A percentile compares a stretch with the other conserved stretches of the same genome.
Evolutionary conservation across 92 coral and sea anemone genomes (phyloP).

Genomic region (Heteractis magnifica): DNA sequence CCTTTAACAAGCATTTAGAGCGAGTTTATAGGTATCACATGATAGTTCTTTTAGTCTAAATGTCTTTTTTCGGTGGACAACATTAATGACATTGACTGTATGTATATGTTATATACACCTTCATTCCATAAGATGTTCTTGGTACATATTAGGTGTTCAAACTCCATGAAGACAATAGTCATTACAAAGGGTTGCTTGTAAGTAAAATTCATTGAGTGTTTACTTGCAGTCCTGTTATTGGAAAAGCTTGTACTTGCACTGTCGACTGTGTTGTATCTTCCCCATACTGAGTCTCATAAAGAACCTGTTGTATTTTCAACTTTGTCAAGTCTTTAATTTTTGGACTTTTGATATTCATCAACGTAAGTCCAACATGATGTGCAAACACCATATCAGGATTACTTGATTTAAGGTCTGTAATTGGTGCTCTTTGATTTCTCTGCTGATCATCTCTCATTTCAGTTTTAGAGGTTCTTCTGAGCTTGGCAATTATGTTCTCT

Average conservation of each 20-base stretch:
- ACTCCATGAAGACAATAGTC: too few relatives aligned
- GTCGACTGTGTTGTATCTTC: neutral
- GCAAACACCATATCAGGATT: conserved; percentile 60
- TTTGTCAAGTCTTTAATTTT: conserved; percentile 49
- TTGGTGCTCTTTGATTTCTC: neutral
- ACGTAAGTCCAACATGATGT: conserved; percentile 60
- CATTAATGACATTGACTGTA: too few relatives aligned
- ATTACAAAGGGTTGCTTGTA: too few relatives aligned
- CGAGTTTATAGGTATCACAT: too few relatives aligned
- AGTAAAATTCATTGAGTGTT: too few relatives aligned
- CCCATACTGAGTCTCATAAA: conserved; percentile 61
- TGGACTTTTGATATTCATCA: conserved; percentile 48
- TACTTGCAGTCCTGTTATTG: neutral
- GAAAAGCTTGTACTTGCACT: conserved; percentile 19
- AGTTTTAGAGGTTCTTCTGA: conserved; percentile 35
- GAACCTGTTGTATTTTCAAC: conserved; percentile 56
- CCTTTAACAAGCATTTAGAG: too few relatives aligned
- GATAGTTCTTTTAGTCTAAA: too few relatives aligned
- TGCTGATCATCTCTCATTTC: conserved; percentile 27
- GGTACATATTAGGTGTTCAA: too few relatives aligned
- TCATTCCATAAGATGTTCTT: too few relatives aligned
- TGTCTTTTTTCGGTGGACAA: too few relatives aligned
- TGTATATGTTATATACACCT: too few relatives aligned
- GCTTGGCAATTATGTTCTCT: conserved; percentile 41
- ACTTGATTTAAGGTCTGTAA: conserved; percentile 19